Conservation (phyloP, 2,888 invertebrate genomes). For the Microctonus brassicae region DNA sequence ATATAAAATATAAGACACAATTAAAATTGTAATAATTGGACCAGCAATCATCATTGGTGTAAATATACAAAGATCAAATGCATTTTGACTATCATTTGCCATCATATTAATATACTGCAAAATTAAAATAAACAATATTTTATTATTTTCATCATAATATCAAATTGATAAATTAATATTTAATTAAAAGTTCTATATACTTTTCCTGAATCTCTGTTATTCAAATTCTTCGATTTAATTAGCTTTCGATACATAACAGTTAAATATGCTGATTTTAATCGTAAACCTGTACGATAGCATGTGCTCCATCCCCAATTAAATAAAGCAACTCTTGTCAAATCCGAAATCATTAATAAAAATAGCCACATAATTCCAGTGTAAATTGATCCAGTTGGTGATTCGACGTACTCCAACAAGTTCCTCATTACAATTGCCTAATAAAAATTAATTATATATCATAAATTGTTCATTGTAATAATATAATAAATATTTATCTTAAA, state of each 20-base stretch:
- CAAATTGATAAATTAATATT: too few relatives aligned
- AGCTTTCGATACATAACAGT: conserved; percentile 66
- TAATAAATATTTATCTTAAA: too few relatives aligned
- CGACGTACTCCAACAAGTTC: conserved; percentile 67
- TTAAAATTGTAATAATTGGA: conserved; percentile 71
- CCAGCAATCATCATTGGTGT: conserved; percentile 72
- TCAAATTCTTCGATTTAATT: conserved; percentile 65
- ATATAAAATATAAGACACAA: conserved; percentile 70
- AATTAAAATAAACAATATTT: background rate
- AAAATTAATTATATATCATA: too few relatives aligned
- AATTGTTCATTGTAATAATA: too few relatives aligned
- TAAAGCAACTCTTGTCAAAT: conserved; percentile 69
- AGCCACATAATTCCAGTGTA: conserved; percentile 70
- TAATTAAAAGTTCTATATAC: conserved; percentile 43
- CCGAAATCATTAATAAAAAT: conserved; percentile 67
- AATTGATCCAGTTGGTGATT: conserved; percentile 64
- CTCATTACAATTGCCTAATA: conserved; percentile 71
- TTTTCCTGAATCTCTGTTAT: conserved; percentile 70
- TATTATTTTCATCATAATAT: background rate
- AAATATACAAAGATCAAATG: conserved; percentile 72
- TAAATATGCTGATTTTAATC: conserved; percentile 66
- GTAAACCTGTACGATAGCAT: conserved; percentile 69
- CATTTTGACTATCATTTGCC: conserved; percentile 72
- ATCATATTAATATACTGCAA: conserved; percentile 73
- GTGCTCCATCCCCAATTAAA: conserved; percentile 71